Conservation (phyloP, 1,140 invertebrate species). For the Magallana ariakensis region DNA sequence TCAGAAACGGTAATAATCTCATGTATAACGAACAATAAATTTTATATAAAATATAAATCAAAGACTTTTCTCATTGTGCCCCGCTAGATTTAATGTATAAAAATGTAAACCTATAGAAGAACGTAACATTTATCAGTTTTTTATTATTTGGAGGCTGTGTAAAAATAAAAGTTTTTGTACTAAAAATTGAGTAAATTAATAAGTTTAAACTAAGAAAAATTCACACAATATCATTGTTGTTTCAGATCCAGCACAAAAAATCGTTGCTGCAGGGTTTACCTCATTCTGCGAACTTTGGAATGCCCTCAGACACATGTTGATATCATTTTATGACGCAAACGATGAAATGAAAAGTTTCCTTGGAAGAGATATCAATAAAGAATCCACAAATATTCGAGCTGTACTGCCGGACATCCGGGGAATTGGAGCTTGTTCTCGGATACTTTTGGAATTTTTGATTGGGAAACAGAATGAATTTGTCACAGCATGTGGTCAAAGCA, state of each 20-base stretch:
- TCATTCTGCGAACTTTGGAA: slow-evolving; percentile 6
- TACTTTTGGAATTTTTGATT: background rate
- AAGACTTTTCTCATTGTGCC: too few species aligned
- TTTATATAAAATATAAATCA: too few species aligned
- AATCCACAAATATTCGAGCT: background rate
- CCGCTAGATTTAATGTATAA: background rate
- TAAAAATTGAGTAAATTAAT: too few species aligned
- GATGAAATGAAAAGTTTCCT: background rate
- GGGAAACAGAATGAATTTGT: slow-evolving; percentile 15
- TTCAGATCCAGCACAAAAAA: background rate
- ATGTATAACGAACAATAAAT: too few species aligned
- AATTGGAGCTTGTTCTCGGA: background rate
- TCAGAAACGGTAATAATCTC: background rate
- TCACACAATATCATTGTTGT: too few species aligned
- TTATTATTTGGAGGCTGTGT: too few species aligned
- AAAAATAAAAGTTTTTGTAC: too few species aligned
- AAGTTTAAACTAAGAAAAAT: too few species aligned
- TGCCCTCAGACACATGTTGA: background rate
- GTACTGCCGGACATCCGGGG: background rate
- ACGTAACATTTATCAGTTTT: background rate
- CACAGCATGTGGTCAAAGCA: background rate
- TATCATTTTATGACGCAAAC: background rate
- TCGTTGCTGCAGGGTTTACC: background rate
- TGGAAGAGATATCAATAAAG: background rate
- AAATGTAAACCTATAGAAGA: too few species aligned